Base-by-base conservation (phyloP, 2,113 vertebrate genomes). In the Cheirogaleus medius region DNA sequence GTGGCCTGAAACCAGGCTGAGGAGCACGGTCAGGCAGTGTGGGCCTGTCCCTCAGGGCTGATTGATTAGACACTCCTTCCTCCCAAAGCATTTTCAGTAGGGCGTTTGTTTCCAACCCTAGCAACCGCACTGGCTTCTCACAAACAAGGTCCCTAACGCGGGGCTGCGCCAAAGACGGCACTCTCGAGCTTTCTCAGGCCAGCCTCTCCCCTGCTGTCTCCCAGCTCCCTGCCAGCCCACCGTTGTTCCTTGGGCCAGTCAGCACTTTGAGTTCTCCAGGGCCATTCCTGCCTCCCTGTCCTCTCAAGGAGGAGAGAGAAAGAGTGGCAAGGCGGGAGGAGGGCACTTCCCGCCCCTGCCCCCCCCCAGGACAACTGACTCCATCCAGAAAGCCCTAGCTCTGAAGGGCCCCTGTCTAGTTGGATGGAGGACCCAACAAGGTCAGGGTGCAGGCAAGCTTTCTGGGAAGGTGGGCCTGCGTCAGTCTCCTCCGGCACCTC, bases 1-100 rank as follows among this genome's bases (percentile, higher is more conserved):
- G 42, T 68, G 95, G 91, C 95, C 92, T 93, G 97, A 98, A 97
- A 96, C 95, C 85, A 68, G 93, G 52, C 58, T 0, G 58, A 85
- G 86, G 49, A 92, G 63, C 82, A 14, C 13, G 0, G 23, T 84
- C 69, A 15, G 85, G 82, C 42, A 12, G 77, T 47, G 58, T 1
- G 15, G 52, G 42, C 84, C 47, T 80, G 93, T 66, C 42, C 82
- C 95, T 86, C 0, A 0, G 56, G 96, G 80, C 84, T 82, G 84
- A 80, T n/a, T 32, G 42, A 85, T 77, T 42, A 87, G 52, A 52
- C 8, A 32, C 63, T 95, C 90, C 52, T 69, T 74, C 92, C 56
- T 95, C 54, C 94, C 76, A 17, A 85, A 88, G 25, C 58, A 13
- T n/a, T 96, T 49, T 54, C 54, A 37, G 60, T 20, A 3, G 1